Percentiles rank a stretch among this genome's conserved stretches.
phyloP scores from a whole-genome alignment of 1,140 invertebrate species.

The Plutomurus gul region DNA sequence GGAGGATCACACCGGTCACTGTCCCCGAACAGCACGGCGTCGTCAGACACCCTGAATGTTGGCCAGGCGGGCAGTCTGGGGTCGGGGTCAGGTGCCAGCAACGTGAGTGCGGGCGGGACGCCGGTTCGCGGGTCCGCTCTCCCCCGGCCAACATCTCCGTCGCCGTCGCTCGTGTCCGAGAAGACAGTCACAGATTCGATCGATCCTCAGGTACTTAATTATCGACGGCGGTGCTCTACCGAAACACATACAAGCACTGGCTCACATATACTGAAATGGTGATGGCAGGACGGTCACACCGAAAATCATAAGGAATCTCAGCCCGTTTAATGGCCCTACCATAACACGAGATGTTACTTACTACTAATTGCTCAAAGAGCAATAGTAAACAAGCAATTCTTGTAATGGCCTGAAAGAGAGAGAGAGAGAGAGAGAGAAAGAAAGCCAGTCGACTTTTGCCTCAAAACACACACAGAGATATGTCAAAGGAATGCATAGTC shows the following conservation, averaged over 20 bases:
- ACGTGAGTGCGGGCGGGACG: slow-evolving; percentile 49
- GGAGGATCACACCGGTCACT: slow-evolving; percentile 7
- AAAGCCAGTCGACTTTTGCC: no score
- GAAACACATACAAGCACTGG: slow-evolving; percentile 1
- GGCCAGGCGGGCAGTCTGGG: slow-evolving; percentile 26
- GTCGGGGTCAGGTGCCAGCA: slow-evolving; percentile 31
- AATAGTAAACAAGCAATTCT: no score
- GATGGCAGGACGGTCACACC: no score
- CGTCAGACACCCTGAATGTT: slow-evolving; percentile 44
- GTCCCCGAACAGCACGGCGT: slow-evolving; percentile 40
- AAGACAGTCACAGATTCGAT: slow-evolving; percentile 63
- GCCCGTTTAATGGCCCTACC: no score
- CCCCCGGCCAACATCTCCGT: slow-evolving; percentile 78
- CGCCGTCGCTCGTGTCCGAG: slow-evolving; percentile 78
- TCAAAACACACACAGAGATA: no score
- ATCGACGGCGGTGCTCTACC: neutral
- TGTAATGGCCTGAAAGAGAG: no score
- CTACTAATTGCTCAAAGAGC: no score
- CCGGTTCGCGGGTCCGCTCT: slow-evolving; percentile 64
- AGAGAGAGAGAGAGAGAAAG: no score
- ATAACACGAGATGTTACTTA: no score
- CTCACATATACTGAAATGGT: no score
- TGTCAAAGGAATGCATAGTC: no score
- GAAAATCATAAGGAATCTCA: no score
- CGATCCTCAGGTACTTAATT: slow-evolving; percentile 44